These are phyloP conservation scores for Cheirogaleus medius DNA, from an alignment of 2,113 vertebrate species.

Conservation along the genomic window DNA sequence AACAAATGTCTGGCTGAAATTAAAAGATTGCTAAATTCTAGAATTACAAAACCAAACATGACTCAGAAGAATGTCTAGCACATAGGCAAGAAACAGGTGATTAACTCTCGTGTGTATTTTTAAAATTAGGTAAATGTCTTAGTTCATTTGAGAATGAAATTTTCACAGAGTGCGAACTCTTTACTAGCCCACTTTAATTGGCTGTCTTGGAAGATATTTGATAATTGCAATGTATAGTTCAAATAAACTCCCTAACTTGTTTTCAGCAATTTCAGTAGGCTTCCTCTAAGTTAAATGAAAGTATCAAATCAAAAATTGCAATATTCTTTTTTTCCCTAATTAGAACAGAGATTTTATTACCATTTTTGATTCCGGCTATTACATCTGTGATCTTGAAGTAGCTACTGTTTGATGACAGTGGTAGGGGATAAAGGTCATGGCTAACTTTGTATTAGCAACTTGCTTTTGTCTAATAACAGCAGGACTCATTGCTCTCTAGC, in stretches of 20 bases:
- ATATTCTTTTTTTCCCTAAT: constrained; percentile 9
- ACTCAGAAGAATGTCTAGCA: background rate
- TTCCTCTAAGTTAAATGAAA: constrained; percentile 28
- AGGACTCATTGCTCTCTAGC: background rate
- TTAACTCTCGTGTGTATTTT: background rate
- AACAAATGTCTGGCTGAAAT: background rate
- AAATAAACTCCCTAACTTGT: background rate
- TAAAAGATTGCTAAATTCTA: background rate
- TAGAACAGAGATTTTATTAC: constrained; percentile 2
- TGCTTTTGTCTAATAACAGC: constrained; percentile 28
- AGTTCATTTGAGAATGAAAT: background rate
- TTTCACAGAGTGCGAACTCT: background rate
- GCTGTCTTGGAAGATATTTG: background rate
- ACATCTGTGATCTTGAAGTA: constrained; percentile 7
- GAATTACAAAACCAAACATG: background rate
- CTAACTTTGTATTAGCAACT: background rate
- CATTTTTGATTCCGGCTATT: constrained; percentile 14
- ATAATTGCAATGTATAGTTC: constrained; percentile 6
- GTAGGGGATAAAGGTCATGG: background rate
- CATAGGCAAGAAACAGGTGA: background rate
- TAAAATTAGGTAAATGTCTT: constrained; percentile 7
- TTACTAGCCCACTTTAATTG: constrained; percentile 27
- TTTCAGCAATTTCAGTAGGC: background rate
- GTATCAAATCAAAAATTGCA: background rate
- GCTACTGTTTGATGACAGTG: background rate